These are phyloP conservation scores for Charina bottae DNA, from an alignment of 2,113 vertebrate genomes.

Conservation along the genomic window DNA sequence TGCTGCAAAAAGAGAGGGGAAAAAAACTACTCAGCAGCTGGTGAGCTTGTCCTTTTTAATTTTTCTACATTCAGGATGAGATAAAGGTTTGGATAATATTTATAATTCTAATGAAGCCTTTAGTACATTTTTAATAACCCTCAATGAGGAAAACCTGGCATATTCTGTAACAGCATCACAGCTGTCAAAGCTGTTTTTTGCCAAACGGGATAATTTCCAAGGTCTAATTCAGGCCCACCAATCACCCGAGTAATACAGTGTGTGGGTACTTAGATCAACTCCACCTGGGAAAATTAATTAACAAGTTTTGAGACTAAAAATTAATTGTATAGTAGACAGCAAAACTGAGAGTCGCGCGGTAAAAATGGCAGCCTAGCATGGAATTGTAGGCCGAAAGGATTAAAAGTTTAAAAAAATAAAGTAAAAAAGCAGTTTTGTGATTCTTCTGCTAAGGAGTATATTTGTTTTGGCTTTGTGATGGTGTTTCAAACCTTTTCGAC, in stretches of 20 bases:
- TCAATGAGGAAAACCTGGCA: background rate
- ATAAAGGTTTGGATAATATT: slow-evolving; percentile 36
- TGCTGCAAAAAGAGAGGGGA: background rate
- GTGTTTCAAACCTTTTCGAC: background rate
- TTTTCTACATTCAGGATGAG: slow-evolving; percentile 27
- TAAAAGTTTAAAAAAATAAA: background rate
- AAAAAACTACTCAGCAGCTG: slow-evolving; percentile 29
- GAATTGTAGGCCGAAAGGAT: background rate
- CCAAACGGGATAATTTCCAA: slow-evolving; percentile 13
- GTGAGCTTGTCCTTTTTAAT: slow-evolving; percentile 36
- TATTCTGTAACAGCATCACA: slow-evolving; percentile 18
- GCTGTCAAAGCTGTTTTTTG: slow-evolving; percentile 38
- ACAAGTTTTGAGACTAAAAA: slow-evolving; percentile 23
- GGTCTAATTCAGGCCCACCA: slow-evolving; percentile 26
- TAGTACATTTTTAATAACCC: slow-evolving; percentile 28
- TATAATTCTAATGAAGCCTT: slow-evolving; percentile 39
- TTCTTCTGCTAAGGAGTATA: background rate
- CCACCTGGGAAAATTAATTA: background rate
- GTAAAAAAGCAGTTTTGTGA: background rate
- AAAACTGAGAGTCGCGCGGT: background rate
- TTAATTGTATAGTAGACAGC: background rate
- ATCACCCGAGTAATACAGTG: slow-evolving; percentile 1
- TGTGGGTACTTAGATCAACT: background rate
- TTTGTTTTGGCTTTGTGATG: background rate
- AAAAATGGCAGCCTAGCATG: background rate